Evolutionary conservation across 2,797 vertebrate genomes (phyloP), one percentile per base, ranked within the genome.

Genomic region (Zalophus californianus): DNA sequence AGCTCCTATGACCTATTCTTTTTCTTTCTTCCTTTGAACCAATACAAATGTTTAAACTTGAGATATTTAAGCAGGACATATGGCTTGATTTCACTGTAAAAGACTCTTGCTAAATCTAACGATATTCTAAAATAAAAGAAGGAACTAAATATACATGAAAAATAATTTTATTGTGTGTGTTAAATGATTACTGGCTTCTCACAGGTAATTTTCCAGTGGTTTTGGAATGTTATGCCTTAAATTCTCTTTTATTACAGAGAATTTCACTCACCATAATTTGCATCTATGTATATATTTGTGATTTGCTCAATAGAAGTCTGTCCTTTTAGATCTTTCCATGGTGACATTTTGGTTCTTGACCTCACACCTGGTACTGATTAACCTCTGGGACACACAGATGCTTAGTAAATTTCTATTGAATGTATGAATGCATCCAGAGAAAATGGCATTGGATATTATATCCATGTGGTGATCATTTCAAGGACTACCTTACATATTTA

Each of bases 131-230:
- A 75, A 9, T 58, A 86, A 84, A 58, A 64, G 32, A 62, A 29
- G 27, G 38, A 80, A 64, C 29, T 32, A 77, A 48, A n/a, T 56
- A 23, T 1, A 58, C 62, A 52, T 13, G 35, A 84, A 66, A 70
- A 78, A 50, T 41, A 75, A 48, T 20, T 72, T 82, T 70, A 62
- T 25, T 62, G 2, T 89, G 16, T 29, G 9, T 52, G 68, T 70
- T 91, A 64, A 95, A 95, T 29, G 87, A 62, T 78, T 58, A 21
- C 32, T 68, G 66, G n/a, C 68, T 73, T 73, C 62, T 84, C 64
- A 85, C 7, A 20, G 79, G 32, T 50, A 32, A 38, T n/a, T 68
- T 94, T 66, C n/a, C 25, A 20, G 25, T 41, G 2, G 32, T 72
- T 78, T 58, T 79, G 66, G 64, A 73, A 58, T 68, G 23, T n/a